Base-by-base conservation (phyloP, 2,113 vertebrate genomes). In the Budorcas taxicolor region DNA sequence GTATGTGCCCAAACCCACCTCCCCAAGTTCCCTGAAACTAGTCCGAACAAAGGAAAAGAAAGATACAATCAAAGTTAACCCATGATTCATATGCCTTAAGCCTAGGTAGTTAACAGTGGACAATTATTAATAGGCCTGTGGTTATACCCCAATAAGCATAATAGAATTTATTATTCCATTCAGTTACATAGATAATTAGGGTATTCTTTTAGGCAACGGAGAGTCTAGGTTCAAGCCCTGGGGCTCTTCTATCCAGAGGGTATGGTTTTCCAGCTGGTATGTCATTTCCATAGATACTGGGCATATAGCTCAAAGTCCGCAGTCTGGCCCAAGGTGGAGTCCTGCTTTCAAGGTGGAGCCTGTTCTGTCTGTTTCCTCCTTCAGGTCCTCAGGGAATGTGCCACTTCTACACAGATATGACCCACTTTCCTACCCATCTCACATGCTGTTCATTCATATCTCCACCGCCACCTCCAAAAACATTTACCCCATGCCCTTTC, bases 371-470 rank as follows among this genome's bases (percentile, higher is more conserved):
- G 67, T 40, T 40, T 71, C 67, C 19, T 40, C 67, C 67, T 71
- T 71, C 67, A 71, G 67, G 67, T 47, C 64, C 55, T 88, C 27
- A 50, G 33, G 83, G 76, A 55, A 27, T 16, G 7, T 25, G 25
- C n/a, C 5, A 0, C 33, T 36, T 62, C 45, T 16, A 50, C 31
- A 4, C 0, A 0, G 12, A 53, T 7, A 29, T 21, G 5, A 1
- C 5, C 25, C 7, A 33, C 45, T 31, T 25, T n/a, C 19, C 71
- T 14, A 17, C 55, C 60, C 33, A 0, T 15, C 19, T 67, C 40
- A 17, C 0, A 2, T 14, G 15, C n/a, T 10, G 0, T 45, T 60
- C 45, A 1, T 6, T 14, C 31, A 3, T 16, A 21, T 7, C 2
- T 27, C 16, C 12, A 15, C 27, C 0, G 2, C 43, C 29, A 2